Evolutionary conservation across 2,797 vertebrate genomes (phyloP).

Genomic region (Neosilurus hyrtlii): DNA sequence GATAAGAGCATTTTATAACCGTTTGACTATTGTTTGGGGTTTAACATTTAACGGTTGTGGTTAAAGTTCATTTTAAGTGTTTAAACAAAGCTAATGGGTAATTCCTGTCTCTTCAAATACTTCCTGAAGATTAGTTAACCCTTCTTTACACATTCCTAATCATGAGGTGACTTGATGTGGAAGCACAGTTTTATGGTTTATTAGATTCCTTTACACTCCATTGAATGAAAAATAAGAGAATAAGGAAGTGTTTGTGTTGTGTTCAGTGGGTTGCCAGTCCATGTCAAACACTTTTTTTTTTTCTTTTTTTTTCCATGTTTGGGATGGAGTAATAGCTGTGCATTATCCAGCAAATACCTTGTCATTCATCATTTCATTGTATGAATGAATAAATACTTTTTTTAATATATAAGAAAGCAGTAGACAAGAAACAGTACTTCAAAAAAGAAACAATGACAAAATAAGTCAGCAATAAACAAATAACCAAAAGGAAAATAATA

Average conservation of each 20-base stretch:
- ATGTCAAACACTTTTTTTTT: background rate
- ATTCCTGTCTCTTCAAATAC: background rate
- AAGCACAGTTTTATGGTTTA: background rate
- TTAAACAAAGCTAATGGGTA: background rate
- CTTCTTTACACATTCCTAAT: background rate
- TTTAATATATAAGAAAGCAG: no score
- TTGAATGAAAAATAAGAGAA: background rate
- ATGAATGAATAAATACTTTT: no score
- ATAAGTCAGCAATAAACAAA: no score
- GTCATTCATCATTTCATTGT: background rate
- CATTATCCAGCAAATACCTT: background rate
- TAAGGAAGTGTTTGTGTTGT: background rate
- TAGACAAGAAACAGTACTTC: no score
- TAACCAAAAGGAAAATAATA: no score
- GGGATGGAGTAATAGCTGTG: background rate
- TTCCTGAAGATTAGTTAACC: constrained; percentile 1
- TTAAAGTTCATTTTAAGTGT: constrained; percentile 7
- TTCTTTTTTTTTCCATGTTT: background rate
- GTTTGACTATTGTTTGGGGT: background rate
- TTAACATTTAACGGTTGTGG: background rate
- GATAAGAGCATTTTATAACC: background rate
- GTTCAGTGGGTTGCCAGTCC: background rate
- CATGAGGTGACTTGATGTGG: background rate
- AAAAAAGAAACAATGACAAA: no score
- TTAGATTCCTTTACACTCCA: background rate